phyloP scores from a whole-genome alignment of 2,888 invertebrate genomes.

The Trichopoda pennipes region DNA sequence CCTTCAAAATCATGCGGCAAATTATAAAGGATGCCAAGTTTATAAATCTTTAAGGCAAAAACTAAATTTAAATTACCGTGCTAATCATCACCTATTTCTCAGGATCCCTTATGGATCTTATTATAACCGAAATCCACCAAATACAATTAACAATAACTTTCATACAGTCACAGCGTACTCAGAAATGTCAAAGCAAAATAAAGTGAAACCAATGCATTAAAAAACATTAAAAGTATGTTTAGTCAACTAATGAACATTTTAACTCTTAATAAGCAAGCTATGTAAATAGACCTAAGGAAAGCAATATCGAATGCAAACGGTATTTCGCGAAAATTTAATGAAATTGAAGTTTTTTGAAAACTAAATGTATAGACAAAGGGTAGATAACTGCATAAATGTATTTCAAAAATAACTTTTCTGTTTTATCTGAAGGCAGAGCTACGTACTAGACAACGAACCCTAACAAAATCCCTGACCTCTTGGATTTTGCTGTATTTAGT shows the following conservation, averaged over 20 bases:
- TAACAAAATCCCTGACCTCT: constrained; percentile 37
- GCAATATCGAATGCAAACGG: too few relatives aligned
- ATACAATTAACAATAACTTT: neutral
- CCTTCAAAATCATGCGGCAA: neutral
- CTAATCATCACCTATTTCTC: neutral
- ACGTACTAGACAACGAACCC: constrained; percentile 58
- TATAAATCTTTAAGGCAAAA: constrained; percentile 25
- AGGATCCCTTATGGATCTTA: neutral
- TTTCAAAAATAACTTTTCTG: too few relatives aligned
- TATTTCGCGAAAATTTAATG: constrained; percentile 25
- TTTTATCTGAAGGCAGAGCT: constrained; percentile 52
- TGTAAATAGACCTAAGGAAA: too few relatives aligned
- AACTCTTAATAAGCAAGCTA: too few relatives aligned
- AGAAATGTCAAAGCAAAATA: constrained; percentile 12
- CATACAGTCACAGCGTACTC: neutral
- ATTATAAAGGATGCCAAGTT: constrained; percentile 25
- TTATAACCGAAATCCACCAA: neutral
- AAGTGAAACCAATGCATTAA: constrained; percentile 5
- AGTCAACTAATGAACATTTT: too few relatives aligned
- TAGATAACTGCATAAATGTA: too few relatives aligned
- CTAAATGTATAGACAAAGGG: constrained; percentile 10
- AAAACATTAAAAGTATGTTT: constrained; percentile 11
- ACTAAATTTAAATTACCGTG: neutral
- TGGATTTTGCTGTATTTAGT: constrained; percentile 18
- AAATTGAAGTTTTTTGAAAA: constrained; percentile 25